Percentiles rank a stretch among this genome's conserved stretches.
These are phyloP conservation scores for Abrostola triplasia DNA, from an alignment of 2,888 invertebrate species.

Conservation along the genomic window DNA sequence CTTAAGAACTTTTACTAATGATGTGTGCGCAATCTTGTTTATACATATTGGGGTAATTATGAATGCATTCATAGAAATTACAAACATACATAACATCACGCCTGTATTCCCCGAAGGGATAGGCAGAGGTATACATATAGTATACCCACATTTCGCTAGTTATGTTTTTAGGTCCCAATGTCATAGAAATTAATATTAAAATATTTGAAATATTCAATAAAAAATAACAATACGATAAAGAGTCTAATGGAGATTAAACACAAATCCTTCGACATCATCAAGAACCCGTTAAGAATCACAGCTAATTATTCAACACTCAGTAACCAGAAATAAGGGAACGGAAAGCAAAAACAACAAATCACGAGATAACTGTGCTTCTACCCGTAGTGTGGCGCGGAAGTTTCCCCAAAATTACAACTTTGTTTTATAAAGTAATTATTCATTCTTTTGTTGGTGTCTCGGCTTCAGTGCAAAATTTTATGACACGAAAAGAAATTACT, in stretches of 20 bases:
- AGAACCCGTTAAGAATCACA: constrained; percentile 17
- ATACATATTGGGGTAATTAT: no score
- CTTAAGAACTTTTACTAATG: no score
- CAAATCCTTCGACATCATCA: constrained; percentile 3
- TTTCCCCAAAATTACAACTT: constrained; percentile 82
- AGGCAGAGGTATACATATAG: no score
- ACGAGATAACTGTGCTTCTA: constrained; percentile 72
- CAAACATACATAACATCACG: no score
- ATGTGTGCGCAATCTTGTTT: no score
- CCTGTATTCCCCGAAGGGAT: no score
- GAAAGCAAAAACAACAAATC: constrained; percentile 77
- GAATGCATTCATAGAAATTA: no score
- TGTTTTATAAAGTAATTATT: constrained; percentile 85
- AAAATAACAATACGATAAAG: no score
- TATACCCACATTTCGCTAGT: no score
- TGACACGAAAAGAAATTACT: constrained; percentile 83
- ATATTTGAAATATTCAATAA: no score
- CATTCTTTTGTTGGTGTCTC: constrained; percentile 85
- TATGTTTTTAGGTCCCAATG: no score
- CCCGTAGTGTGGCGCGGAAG: constrained; percentile 74
- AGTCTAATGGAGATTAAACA: not conserved
- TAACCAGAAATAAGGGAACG: constrained; percentile 50
- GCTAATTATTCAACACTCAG: constrained; percentile 34
- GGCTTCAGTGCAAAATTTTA: constrained; percentile 80
- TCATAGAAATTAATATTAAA: no score